phyloP scores from a whole-genome alignment of 35 echinoderm and acorn worm genomes.

The Ptychodera flava region DNA sequence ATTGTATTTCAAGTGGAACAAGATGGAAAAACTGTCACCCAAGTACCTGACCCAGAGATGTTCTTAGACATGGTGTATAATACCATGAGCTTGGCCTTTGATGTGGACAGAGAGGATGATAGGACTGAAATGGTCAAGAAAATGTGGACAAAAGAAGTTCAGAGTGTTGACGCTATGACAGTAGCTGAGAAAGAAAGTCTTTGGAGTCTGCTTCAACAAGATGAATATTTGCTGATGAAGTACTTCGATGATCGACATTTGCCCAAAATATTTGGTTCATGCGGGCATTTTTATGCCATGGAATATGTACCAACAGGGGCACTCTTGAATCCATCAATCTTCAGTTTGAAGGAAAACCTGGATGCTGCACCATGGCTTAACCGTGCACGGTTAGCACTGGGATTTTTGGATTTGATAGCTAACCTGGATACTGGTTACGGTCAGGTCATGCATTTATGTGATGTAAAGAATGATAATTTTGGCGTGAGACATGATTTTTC shows the following conservation, averaged over 20 bases:
- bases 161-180: background rate
- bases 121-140: slow-evolving; percentile 20
- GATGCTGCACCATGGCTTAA: slow-evolving; percentile 21
- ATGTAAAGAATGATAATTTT: slow-evolving; percentile 65
- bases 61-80: slow-evolving; percentile 33
- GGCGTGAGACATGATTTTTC: slow-evolving; percentile 36
- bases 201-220: slow-evolving; percentile 55
- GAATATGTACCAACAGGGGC: slow-evolving; percentile 43
- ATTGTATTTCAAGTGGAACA: slow-evolving; percentile 1
- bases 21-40: background rate
- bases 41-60: slow-evolving; percentile 9
- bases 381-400: slow-evolving; percentile 27
- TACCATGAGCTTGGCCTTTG: slow-evolving; percentile 22
- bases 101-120: slow-evolving; percentile 2
- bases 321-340: slow-evolving; percentile 7
- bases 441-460: slow-evolving; percentile 51
- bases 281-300: slow-evolving; percentile 61
- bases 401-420: slow-evolving; percentile 33
- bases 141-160: slow-evolving; percentile 14
- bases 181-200: slow-evolving; percentile 37
- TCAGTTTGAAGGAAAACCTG: slow-evolving; percentile 25
- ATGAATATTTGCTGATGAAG: slow-evolving; percentile 30
- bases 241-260: slow-evolving; percentile 32
- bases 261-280: slow-evolving; percentile 43
- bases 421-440: slow-evolving; percentile 23